A percentile compares a stretch with the other conserved stretches of the same genome.
Conservation (phyloP, 2,113 vertebrate genomes). For the Neomonachus schauinslandi region DNA sequence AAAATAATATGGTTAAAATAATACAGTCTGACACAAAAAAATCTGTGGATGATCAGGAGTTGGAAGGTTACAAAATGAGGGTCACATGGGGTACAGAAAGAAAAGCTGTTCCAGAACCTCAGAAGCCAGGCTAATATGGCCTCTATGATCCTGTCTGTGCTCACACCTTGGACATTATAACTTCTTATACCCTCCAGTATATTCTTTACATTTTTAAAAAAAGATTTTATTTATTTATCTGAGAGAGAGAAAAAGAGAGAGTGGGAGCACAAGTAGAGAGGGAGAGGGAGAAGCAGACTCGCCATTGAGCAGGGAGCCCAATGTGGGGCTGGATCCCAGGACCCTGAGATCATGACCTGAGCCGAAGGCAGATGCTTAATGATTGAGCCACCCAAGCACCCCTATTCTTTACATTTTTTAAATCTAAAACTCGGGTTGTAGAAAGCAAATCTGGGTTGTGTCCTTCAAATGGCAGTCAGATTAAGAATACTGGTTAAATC, state of each 20-base stretch:
- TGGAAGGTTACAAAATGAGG: slow-evolving; percentile 51
- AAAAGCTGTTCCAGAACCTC: slow-evolving; percentile 62
- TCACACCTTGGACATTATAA: slow-evolving; percentile 86
- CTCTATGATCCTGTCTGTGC: slow-evolving; percentile 90
- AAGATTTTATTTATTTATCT: background rate
- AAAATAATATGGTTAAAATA: slow-evolving; percentile 48
- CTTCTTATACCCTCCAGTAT: background rate
- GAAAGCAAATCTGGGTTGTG: background rate
- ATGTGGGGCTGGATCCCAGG: background rate
- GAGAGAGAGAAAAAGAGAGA: background rate
- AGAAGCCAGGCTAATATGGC: slow-evolving; percentile 82
- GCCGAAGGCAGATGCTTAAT: background rate
- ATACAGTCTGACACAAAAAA: slow-evolving; percentile 41
- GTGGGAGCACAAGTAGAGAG: too few relatives aligned
- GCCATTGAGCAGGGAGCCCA: background rate
- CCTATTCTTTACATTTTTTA: background rate
- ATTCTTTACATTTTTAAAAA: background rate
- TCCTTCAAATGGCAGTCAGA: slow-evolving; percentile 37
- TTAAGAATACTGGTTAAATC: background rate
- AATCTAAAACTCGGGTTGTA: background rate
- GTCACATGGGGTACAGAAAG: slow-evolving; percentile 1
- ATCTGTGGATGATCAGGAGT: slow-evolving; percentile 11
- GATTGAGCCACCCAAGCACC: background rate
- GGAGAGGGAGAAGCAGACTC: background rate
- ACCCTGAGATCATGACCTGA: background rate